Percentiles rank a stretch among this genome's conserved stretches.
phyloP scores from a whole-genome alignment of 2,113 vertebrate species.

The Hippocampus comes region DNA sequence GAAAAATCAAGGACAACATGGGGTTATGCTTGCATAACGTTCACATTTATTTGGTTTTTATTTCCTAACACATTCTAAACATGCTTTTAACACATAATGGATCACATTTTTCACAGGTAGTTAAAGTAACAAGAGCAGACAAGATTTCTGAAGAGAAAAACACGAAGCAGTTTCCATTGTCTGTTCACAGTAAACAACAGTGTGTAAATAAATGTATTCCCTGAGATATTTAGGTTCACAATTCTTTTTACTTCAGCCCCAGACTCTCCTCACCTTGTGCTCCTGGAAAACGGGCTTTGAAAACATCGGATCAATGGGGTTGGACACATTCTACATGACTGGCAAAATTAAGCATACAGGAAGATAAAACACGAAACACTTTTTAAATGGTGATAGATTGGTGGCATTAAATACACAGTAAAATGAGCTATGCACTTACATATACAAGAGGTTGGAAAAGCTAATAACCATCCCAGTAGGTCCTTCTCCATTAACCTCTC shows the following conservation, averaged over 20 bases:
- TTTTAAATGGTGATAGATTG: not conserved
- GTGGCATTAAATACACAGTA: not conserved
- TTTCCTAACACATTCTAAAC: slow-evolving; percentile 96
- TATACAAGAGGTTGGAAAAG: not conserved
- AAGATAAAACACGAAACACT: not conserved
- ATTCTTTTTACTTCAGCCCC: slow-evolving; percentile 13
- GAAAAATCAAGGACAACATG: not conserved
- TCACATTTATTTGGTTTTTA: slow-evolving; percentile 98
- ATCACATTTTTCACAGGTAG: slow-evolving; percentile 99
- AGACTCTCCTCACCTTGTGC: slow-evolving; percentile 29
- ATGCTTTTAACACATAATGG: slow-evolving; percentile 93
- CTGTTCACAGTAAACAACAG: slow-evolving; percentile 23
- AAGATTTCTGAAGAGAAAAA: slow-evolving; percentile 64
- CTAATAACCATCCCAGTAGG: not conserved
- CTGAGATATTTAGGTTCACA: slow-evolving; percentile 47
- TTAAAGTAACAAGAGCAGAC: slow-evolving; percentile 85
- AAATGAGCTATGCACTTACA: not conserved
- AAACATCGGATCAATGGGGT: not conserved
- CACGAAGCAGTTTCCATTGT: slow-evolving; percentile 40
- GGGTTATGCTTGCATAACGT: slow-evolving; percentile 80
- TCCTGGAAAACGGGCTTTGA: slow-evolving; percentile 17
- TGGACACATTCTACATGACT: not conserved
- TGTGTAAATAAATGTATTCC: slow-evolving; percentile 42
- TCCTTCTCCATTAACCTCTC: not conserved
- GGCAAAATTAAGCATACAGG: not conserved